Evolutionary conservation across 2,113 vertebrate species (phyloP).

Genomic region (Callopanchax toddi): DNA sequence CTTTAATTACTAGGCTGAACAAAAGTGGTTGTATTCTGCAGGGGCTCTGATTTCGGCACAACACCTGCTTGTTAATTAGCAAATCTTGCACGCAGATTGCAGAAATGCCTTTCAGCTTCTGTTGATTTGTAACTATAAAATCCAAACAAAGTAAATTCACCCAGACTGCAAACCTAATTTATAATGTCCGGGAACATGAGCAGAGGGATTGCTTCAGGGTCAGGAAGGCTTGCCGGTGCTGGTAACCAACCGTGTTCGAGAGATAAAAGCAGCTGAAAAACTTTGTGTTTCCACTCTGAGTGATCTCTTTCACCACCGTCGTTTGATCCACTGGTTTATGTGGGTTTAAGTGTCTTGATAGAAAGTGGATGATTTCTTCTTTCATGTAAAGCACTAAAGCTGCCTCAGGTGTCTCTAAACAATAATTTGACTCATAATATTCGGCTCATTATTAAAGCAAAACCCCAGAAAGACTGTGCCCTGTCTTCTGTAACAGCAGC

Average conservation of each 20-base stretch:
- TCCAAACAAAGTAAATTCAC: not conserved
- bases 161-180: not conserved
- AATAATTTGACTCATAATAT: conserved; percentile 12
- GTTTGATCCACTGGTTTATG: not conserved
- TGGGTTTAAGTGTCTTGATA: not conserved
- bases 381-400: not conserved
- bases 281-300: not conserved
- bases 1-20: not conserved
- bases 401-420: conserved; percentile 8
- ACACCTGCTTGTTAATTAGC: conserved; percentile 4
- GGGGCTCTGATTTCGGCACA: not conserved
- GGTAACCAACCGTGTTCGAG: too few relatives aligned
- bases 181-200: not conserved
- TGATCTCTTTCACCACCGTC: not conserved
- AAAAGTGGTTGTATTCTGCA: not conserved
- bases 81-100: not conserved
- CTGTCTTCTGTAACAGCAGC: not conserved
- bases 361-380: conserved; percentile 6
- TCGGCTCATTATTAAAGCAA: conserved; percentile 6
- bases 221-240: too few relatives aligned
- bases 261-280: conserved; percentile 2
- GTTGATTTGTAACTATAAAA: not conserved
- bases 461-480: conserved; percentile 2
- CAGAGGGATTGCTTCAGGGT: not conserved
- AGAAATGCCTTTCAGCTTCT: not conserved